Conservation (phyloP, 2,797 vertebrate genomes). For the Sebastes itinus region DNA sequence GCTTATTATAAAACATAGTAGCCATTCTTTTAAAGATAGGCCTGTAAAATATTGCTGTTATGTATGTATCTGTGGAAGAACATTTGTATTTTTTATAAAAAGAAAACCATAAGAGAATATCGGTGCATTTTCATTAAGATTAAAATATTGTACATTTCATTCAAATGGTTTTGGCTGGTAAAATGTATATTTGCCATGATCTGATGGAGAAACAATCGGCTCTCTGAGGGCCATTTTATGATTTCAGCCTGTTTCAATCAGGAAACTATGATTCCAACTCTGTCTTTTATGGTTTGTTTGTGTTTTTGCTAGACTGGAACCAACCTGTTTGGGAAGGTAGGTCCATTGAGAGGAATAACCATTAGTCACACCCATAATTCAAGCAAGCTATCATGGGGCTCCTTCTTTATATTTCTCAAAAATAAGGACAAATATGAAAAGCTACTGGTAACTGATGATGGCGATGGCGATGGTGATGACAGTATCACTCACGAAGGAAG, state of each 20-base stretch:
- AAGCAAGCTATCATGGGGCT: not conserved
- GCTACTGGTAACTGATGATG: constrained; percentile 27
- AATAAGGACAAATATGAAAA: constrained; percentile 2
- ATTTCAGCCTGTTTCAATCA: not conserved
- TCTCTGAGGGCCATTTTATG: not conserved
- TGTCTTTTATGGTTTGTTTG: not conserved
- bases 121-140: constrained; percentile 61
- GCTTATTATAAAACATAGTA: constrained; percentile 39
- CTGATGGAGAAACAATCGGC: not conserved
- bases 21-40: constrained; percentile 63
- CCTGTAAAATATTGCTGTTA: constrained; percentile 85
- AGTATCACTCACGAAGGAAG: constrained; percentile 15
- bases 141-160: constrained; percentile 62
- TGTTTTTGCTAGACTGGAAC: not conserved
- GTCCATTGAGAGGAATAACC: not conserved
- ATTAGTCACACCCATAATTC: not conserved
- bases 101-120: constrained; percentile 36
- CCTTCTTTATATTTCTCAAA: constrained; percentile 1
- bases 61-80: constrained; percentile 87
- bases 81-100: constrained; percentile 92
- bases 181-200: not conserved
- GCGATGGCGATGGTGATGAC: constrained; percentile 29
- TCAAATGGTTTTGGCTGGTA: constrained; percentile 35
- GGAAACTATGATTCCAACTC: not conserved
- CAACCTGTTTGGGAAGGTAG: not conserved